These are phyloP conservation scores for Nebria brevicollis DNA, from an alignment of 2,888 invertebrate species.

Conservation along the genomic window DNA sequence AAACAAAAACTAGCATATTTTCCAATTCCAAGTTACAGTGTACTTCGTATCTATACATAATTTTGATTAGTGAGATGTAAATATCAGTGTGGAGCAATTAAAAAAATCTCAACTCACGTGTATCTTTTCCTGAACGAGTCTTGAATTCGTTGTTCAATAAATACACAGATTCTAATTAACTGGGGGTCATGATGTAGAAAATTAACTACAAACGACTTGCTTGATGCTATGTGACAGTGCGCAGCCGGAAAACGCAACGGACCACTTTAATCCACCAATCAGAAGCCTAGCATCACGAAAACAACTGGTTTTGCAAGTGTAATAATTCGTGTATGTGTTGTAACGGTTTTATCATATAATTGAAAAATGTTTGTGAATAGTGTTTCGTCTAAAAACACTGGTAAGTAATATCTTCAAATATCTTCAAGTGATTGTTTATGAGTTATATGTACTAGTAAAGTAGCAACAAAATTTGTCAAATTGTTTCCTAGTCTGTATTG, in stretches of 20 bases:
- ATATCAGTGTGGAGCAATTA: not conserved
- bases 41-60: not conserved
- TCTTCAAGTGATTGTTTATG: not conserved
- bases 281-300: not conserved
- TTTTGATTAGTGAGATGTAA: not conserved
- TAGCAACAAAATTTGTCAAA: not conserved
- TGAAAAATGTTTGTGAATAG: too few species aligned
- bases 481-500: not conserved
- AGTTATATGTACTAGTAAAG: not conserved
- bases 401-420: not conserved
- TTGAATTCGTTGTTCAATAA: constrained; percentile 33
- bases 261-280: not conserved
- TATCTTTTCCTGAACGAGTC: not conserved
- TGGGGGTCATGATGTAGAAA: constrained; percentile 40
- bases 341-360: too few species aligned
- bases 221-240: constrained; percentile 44
- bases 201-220: constrained; percentile 43
- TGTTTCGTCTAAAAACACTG: not conserved
- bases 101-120: not conserved
- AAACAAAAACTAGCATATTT: too few species aligned
- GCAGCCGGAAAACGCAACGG: constrained; percentile 16
- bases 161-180: constrained; percentile 42
- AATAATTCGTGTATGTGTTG: too few species aligned
- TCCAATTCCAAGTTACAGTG: not conserved
- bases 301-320: too few species aligned